Evolutionary conservation across 2,113 vertebrate genomes (phyloP), one percentile per base, ranked within the genome.

Genomic region (Mastomys natalensis): DNA sequence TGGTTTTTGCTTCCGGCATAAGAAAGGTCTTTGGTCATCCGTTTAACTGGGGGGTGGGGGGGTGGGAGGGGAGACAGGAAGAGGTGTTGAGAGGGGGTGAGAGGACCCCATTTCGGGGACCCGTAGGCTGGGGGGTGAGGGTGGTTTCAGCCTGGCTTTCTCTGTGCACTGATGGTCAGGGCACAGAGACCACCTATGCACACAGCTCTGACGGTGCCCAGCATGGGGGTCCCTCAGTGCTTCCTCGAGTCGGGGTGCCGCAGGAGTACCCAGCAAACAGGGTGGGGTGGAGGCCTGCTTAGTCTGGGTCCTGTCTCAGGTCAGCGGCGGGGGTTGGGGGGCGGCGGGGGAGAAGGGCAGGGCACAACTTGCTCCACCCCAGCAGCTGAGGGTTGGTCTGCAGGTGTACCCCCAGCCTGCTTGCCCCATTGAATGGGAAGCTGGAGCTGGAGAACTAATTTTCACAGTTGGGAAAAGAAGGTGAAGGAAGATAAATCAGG

Each of bases 1-100:
- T 94, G 72, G 97, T 96, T 96, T 95, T 97, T 97, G 98, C 98
- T 98, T 98, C 98, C 92, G 90, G 97, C 94, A 97, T 80, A 96
- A 98, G 98, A 97, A 98, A 98, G 96, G 97, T 98, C 98, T 98
- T 98, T 97, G 98, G 98, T 98, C 97, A 97, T 97, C 43, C 85
- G 74, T 87, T 82, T 97, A 97, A 98, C 95, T 97, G 43, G 96
- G 95, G 3, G 16, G 29, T 3, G 48, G 48, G 93, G 68, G 64
- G 68, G n/a, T n/a, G n/a, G n/a, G n/a, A n/a, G n/a, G n/a, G n/a
- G n/a, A n/a, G n/a, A 3, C 15, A 64, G 91, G 60, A 7, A 10
- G 24, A n/a, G 93, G 45, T 22, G 53, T 55, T 6, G 90, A 58
- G 89, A 86, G 82, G 91, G 21, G 70, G 48, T 9, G 64, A 81